These are phyloP conservation scores for Agapetus fuscipes DNA, from an alignment of 2,888 invertebrate genomes.

Conservation along the genomic window DNA sequence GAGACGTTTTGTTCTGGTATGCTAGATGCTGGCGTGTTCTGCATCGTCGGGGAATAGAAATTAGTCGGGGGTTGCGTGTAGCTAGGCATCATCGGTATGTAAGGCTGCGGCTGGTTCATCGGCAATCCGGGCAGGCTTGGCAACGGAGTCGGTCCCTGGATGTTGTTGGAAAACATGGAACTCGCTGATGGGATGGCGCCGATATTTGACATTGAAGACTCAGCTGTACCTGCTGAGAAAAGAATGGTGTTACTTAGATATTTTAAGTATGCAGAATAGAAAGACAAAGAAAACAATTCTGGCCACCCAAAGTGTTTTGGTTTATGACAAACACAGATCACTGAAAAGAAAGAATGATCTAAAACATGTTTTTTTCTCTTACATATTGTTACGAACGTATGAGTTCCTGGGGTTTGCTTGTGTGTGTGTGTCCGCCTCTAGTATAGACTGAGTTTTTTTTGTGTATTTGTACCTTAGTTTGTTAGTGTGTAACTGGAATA, in stretches of 20 bases:
- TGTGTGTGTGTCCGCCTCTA: too few species aligned
- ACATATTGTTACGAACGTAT: too few species aligned
- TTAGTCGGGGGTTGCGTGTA: constrained; percentile 31
- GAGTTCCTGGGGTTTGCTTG: too few species aligned
- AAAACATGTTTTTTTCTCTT: too few species aligned
- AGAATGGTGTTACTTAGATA: constrained; percentile 19
- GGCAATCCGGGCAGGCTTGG: constrained; percentile 43
- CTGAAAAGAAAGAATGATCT: too few species aligned
- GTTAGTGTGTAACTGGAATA: too few species aligned
- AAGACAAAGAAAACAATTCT: too few species aligned
- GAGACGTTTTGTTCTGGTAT: constrained; percentile 29
- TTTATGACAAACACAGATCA: constrained; percentile 11
- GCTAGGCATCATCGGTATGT: constrained; percentile 43
- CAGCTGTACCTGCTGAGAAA: constrained; percentile 35
- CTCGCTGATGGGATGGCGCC: constrained; percentile 36
- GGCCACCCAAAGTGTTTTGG: too few species aligned
- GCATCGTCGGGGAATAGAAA: constrained; percentile 19
- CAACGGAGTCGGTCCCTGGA: constrained; percentile 45
- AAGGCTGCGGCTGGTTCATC: constrained; percentile 45
- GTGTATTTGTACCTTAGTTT: too few species aligned
- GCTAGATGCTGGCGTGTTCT: constrained; percentile 14
- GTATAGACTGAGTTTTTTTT: too few species aligned
- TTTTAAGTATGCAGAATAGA: constrained; percentile 1
- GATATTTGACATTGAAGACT: constrained; percentile 39
- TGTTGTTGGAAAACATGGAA: constrained; percentile 31